Evolutionary conservation across 1,140 invertebrate species (phyloP), one percentile per base, ranked within the genome.

Genomic region (Diachasmimorpha longicaudata): DNA sequence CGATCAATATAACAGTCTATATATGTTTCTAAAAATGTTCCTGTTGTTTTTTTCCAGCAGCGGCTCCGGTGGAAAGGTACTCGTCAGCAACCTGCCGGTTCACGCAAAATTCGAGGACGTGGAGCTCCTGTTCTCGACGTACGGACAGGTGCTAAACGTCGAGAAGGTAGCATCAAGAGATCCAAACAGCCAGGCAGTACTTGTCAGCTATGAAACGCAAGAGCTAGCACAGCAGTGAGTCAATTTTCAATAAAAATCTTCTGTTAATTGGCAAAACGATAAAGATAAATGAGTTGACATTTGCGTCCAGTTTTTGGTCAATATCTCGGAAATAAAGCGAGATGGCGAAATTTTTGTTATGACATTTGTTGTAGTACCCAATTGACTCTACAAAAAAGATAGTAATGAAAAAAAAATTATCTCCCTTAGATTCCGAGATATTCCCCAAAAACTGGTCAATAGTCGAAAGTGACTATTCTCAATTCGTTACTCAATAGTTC

Each of bases 141-240:
- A 95, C 87, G 96, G 96, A 86, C 92, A 91, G 82, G 92, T 97
- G 85, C 93, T 95, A 85, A 93, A 94, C 86, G 94, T 94, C 90
- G 96, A 97, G 90, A 96, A 95, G 89, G 90, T 94, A 81, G 91
- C 92, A 83, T 92, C 93, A 85, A 93, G 94, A 85, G 94, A 95
- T 89, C 92, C 93, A 81, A 93, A 91, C 88, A 92, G 93, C 81
- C 93, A 95, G 90, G 92, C 92, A 80, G 92, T 96, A 81, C 93
- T 94, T 90, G 93, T 97, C 86, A 96, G 93, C 85, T 97, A 95
- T 92, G 95, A 96, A 90, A 95, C 92, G 81, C 92, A 93, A 85
- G 96, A 97, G 84, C 93, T 95, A 91, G 95, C 96, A 86, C 95
- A 96, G 91, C 93, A 94, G 95, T 96, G 90, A 94, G 94, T 95